phyloP scores from a whole-genome alignment of 2,888 invertebrate species.

The Leptinotarsa rubiginosa region DNA sequence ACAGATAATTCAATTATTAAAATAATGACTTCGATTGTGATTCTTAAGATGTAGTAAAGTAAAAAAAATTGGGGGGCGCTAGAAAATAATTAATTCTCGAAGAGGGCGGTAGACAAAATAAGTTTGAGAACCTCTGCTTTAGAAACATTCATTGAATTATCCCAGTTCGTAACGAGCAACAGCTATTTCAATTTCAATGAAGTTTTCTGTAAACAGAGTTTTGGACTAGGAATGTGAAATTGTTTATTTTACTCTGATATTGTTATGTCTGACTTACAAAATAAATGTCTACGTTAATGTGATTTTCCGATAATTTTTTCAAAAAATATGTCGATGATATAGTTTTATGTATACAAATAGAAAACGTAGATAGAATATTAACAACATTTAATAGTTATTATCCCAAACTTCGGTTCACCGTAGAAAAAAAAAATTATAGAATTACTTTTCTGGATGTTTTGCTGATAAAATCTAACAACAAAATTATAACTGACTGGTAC shows the following conservation, averaged over 20 bases:
- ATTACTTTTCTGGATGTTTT: too few relatives aligned
- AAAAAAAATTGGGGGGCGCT: too few relatives aligned
- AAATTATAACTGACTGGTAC: too few relatives aligned
- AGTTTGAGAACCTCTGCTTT: too few relatives aligned
- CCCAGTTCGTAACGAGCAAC: constrained; percentile 15
- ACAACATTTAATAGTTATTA: neutral
- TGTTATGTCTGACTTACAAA: neutral
- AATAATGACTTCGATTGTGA: too few relatives aligned
- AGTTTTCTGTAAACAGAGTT: constrained; percentile 17
- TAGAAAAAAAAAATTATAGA: too few relatives aligned
- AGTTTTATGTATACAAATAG: neutral
- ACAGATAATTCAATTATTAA: too few relatives aligned
- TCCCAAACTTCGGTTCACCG: neutral
- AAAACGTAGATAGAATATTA: neutral
- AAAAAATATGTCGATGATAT: neutral
- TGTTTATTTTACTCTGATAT: neutral
- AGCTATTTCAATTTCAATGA: constrained; percentile 14
- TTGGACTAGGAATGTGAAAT: neutral
- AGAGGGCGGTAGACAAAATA: too few relatives aligned
- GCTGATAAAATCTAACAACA: too few relatives aligned
- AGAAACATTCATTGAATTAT: constrained; percentile 2
- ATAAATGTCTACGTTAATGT: neutral
- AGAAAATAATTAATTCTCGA: too few relatives aligned
- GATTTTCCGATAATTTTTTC: neutral
- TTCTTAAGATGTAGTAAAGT: too few relatives aligned